Percentiles rank a stretch among this genome's conserved stretches.
These are phyloP conservation scores for Drosophila borealis DNA, from an alignment of 2,888 invertebrate species.

Conservation along the genomic window DNA sequence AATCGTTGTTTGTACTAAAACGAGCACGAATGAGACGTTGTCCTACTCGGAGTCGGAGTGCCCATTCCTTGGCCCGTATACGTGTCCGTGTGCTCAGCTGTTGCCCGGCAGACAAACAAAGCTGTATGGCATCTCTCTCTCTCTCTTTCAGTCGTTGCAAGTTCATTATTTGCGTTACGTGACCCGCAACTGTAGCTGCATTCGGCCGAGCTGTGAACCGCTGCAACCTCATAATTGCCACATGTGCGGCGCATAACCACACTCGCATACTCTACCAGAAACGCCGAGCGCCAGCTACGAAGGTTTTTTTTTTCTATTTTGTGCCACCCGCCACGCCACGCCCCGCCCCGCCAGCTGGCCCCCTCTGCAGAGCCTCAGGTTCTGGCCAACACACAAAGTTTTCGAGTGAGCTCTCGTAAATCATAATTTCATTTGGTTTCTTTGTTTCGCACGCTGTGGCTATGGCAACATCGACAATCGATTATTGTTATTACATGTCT, in stretches of 20 bases:
- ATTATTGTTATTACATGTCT: slow-evolving; percentile 1
- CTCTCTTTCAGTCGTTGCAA: slow-evolving; percentile 29
- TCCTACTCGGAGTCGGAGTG: neutral
- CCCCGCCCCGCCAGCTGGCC: too few species aligned
- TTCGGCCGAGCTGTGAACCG: slow-evolving; percentile 18
- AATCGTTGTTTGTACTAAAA: slow-evolving; percentile 52
- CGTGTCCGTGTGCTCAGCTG: slow-evolving; percentile 1
- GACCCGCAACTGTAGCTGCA: slow-evolving; percentile 62
- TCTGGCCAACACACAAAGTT: slow-evolving; percentile 13
- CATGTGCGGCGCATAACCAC: slow-evolving; percentile 42
- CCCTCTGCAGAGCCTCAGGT: neutral
- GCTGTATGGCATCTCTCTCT: slow-evolving; percentile 18
- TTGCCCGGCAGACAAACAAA: slow-evolving; percentile 55
- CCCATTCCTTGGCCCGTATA: neutral
- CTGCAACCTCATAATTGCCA: slow-evolving; percentile 63
- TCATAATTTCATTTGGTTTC: slow-evolving; percentile 26
- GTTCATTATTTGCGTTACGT: slow-evolving; percentile 75
- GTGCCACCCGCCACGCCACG: too few species aligned
- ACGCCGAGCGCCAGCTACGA: too few species aligned
- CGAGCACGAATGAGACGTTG: slow-evolving; percentile 13
- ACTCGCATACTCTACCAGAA: slow-evolving; percentile 11
- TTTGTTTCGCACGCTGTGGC: neutral
- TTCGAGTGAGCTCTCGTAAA: slow-evolving; percentile 16
- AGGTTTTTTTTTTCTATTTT: too few species aligned
- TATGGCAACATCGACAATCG: slow-evolving; percentile 3